phyloP scores from a whole-genome alignment of 2,888 invertebrate genomes.

The Holacanthella duospinosa region DNA sequence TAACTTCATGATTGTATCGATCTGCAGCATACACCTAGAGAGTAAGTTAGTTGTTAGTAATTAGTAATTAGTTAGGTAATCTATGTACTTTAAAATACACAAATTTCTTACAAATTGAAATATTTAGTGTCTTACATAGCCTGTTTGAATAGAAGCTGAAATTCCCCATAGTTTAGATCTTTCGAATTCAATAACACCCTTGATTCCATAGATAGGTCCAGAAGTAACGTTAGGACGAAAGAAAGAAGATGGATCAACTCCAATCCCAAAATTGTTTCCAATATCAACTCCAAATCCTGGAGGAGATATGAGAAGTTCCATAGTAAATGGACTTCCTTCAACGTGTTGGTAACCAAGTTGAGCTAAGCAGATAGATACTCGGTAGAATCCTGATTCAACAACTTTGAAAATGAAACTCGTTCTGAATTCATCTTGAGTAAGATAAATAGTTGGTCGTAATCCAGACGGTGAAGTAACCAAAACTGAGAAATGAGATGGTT shows the following conservation, averaged over 20 bases:
- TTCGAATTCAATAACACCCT: too few relatives aligned
- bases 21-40: neutral
- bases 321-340: neutral
- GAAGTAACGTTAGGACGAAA: neutral
- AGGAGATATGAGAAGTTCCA: neutral
- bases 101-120: too few relatives aligned
- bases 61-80: neutral
- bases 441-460: neutral
- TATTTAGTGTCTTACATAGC: neutral
- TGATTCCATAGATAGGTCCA: too few relatives aligned
- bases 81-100: neutral
- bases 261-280: neutral
- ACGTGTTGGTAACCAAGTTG: neutral
- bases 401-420: neutral
- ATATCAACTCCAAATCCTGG: neutral
- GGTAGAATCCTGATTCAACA: neutral
- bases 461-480: neutral
- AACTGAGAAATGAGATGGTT: neutral
- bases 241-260: neutral
- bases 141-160: neutral
- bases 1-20: neutral
- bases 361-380: neutral
- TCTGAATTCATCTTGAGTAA: neutral
- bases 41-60: neutral
- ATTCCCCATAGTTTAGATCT: neutral